These are phyloP conservation scores for Mobula birostris DNA, from an alignment of 2,113 vertebrate genomes.

Conservation along the genomic window DNA sequence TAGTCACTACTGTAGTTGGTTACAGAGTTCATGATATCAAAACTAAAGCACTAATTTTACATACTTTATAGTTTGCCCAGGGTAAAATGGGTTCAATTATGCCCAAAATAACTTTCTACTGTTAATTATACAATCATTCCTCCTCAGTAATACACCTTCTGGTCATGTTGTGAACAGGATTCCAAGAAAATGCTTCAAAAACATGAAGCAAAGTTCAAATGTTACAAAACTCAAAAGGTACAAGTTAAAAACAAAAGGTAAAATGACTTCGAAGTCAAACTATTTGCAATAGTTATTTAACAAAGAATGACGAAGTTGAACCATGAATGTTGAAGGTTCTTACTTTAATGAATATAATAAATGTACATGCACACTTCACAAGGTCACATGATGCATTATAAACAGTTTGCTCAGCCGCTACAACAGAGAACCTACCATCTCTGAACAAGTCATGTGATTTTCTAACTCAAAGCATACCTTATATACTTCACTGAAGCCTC, in stretches of 20 bases:
- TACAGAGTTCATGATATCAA: no score
- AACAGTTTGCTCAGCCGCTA: neutral
- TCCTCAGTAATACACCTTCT: neutral
- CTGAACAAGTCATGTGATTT: neutral
- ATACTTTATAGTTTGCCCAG: no score
- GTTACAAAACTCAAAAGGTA: neutral
- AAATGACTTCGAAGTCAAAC: neutral
- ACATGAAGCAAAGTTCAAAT: neutral
- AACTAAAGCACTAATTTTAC: no score
- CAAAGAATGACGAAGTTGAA: neutral
- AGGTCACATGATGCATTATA: neutral
- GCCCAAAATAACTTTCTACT: no score
- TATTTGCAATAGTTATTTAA: neutral
- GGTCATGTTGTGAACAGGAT: neutral
- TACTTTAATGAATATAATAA: neutral
- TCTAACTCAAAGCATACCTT: conserved; percentile 63
- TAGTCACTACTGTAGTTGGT: no score
- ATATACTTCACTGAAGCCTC: conserved; percentile 98
- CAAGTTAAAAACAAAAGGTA: neutral
- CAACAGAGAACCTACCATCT: neutral
- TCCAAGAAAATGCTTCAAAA: neutral
- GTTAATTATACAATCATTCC: no score
- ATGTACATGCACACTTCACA: neutral
- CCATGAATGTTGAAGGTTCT: neutral
- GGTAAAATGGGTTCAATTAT: no score